phyloP scores from a whole-genome alignment of 2,888 invertebrate genomes.

The Thumatha senex region DNA sequence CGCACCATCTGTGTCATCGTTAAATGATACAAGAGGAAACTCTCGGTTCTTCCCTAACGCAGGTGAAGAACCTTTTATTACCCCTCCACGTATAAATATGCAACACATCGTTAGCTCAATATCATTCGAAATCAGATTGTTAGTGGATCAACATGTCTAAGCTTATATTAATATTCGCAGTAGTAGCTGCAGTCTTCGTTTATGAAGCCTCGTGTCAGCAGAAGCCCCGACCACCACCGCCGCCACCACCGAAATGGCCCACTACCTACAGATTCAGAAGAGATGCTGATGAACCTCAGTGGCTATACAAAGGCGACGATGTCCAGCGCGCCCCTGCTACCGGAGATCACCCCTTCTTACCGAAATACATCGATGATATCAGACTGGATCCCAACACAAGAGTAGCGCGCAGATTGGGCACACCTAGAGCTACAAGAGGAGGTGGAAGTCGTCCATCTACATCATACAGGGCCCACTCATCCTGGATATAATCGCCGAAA shows the following conservation, averaged over 20 bases:
- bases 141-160: not conserved
- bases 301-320: constrained; percentile 7
- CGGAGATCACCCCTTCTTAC: constrained; percentile 4
- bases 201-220: not conserved
- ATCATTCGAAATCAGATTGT: no score
- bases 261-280: not conserved
- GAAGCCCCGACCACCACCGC: not conserved
- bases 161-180: not conserved
- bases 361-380: constrained; percentile 6
- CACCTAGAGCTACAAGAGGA: not conserved
- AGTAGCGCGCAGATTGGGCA: constrained; percentile 11
- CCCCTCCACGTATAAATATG: no score
- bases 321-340: constrained; percentile 1
- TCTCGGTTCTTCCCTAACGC: no score
- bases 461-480: not conserved
- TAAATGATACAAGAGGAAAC: not conserved
- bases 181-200: constrained; percentile 1
- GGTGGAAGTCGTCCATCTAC: not conserved
- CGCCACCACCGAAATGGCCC: not conserved
- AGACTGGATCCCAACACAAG: constrained; percentile 10
- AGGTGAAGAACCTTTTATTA: no score
- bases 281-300: constrained; percentile 1
- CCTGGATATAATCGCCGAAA: constrained; percentile 1
- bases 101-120: no score
- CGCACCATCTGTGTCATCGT: no score